phyloP scores from a whole-genome alignment of 1,140 invertebrate genomes.

The Gryllus bimaculatus region DNA sequence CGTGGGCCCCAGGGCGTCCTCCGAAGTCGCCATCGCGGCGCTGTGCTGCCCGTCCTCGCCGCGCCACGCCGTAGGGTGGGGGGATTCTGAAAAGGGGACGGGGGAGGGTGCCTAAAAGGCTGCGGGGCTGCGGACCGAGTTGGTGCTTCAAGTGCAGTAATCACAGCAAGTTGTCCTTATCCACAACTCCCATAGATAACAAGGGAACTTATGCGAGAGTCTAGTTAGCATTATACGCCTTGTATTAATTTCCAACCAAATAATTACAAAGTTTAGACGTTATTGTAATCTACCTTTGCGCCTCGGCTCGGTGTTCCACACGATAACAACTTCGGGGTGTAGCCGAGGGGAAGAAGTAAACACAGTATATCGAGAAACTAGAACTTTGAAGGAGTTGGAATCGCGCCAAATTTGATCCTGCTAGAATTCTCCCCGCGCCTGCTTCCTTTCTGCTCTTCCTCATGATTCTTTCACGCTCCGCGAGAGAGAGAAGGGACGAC shows the following conservation, averaged over 20 bases:
- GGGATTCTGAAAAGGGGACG: neutral
- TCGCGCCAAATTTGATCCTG: neutral
- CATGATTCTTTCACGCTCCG: neutral
- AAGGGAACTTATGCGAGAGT: constrained; percentile 3
- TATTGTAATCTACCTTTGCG: constrained; percentile 1
- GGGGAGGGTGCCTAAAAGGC: no score
- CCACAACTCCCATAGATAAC: neutral
- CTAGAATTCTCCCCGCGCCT: neutral
- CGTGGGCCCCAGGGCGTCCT: no score
- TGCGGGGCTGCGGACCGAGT: neutral
- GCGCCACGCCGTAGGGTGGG: neutral
- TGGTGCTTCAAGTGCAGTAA: neutral
- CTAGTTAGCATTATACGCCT: constrained; percentile 11
- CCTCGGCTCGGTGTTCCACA: neutral
- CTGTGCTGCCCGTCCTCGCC: neutral
- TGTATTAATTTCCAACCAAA: constrained; percentile 15
- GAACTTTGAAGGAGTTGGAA: neutral
- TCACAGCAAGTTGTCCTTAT: constrained; percentile 1
- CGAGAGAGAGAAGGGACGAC: neutral
- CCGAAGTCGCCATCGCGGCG: neutral
- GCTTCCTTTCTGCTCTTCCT: neutral
- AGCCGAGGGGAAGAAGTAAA: neutral
- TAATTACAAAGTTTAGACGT: constrained; percentile 11
- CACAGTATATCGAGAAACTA: constrained; percentile 4
- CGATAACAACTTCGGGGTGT: neutral